Base-by-base conservation (phyloP, 2,797 vertebrate genomes). In the Helarctos malayanus region DNA sequence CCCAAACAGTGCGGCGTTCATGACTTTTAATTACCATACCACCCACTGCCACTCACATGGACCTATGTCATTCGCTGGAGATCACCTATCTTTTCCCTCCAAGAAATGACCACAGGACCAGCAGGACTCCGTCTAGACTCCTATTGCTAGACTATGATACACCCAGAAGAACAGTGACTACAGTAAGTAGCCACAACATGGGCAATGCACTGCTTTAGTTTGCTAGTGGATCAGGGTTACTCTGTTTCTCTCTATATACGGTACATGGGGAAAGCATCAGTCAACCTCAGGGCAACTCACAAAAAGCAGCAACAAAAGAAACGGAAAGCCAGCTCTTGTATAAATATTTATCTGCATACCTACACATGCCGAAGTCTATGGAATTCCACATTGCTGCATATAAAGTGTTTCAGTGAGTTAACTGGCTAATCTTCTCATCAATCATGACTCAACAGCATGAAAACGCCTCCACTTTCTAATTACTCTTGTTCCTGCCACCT, bases 1-100 rank as follows among this genome's bases (percentile, higher is more conserved):
- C 95, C 97, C 95, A 92, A 56, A 94, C 1, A 63, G 41, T 63
- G 32, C 45, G 49, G 10, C 49, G 56, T 94, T 81, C n/a, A 41
- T 94, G 96, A 93, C 73, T 97, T 98, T 96, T 98, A 97, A 98
- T 98, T 96, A 97, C 92, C 95, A 52, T 10, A 68, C 91, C 96
- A 92, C 97, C 94, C 95, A 97, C 95, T 79, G 97, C 76, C 95
- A 90, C 73, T 59, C 63, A 96, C 89, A 83, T 89, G 90, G 84
- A 94, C 71, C 81, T 89, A 75, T 23, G 2, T 56, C 38, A 59
- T 88, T 81, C 89, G 13, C 47, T 49, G 88, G 80, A 96, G 56
- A 97, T 97, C 85, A 97, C 97, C 91, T 25, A 89, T 98, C 78
- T 97, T 96, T 75, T 45, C 45, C 47, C 94, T 49, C 89, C 75